phyloP scores from a whole-genome alignment of 2,113 vertebrate genomes.

The Colistium nudipinnis region DNA sequence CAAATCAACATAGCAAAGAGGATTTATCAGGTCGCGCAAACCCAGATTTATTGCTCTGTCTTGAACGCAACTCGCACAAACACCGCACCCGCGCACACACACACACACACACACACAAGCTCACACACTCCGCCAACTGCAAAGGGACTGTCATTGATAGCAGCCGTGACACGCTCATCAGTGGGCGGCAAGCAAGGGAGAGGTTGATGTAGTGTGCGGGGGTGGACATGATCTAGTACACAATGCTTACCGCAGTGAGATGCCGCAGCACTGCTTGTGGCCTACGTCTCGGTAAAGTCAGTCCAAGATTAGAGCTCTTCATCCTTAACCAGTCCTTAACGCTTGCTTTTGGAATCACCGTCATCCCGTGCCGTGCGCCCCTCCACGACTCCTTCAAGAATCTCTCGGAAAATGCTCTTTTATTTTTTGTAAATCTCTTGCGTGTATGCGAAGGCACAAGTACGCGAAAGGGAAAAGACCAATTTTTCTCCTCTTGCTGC shows the following conservation, averaged over 20 bases:
- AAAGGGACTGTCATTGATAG: slow-evolving; percentile 28
- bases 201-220: slow-evolving; percentile 42
- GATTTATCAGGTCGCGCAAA: slow-evolving; percentile 33
- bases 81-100: too few relatives aligned
- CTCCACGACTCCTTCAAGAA: neutral
- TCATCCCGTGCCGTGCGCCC: slow-evolving; percentile 4
- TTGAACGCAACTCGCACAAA: too few relatives aligned
- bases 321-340: slow-evolving; percentile 32
- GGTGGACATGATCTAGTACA: slow-evolving; percentile 53
- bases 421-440: neutral
- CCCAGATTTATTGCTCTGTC: slow-evolving; percentile 29
- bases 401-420: neutral
- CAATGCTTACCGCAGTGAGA: slow-evolving; percentile 29
- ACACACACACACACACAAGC: slow-evolving; percentile 18
- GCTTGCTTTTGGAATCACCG: neutral
- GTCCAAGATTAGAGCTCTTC: slow-evolving; percentile 31
- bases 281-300: slow-evolving; percentile 23
- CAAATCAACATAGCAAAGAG: slow-evolving; percentile 30
- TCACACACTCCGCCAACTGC: slow-evolving; percentile 1
- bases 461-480: too few relatives aligned
- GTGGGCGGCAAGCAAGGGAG: slow-evolving; percentile 55
- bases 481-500: too few relatives aligned
- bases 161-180: slow-evolving; percentile 53
- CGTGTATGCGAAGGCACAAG: too few relatives aligned
- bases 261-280: slow-evolving; percentile 27